Evolutionary conservation across 92 coral and sea anemone species (phyloP), one percentile per base, ranked within the genome.

Genomic region (Epizoanthus illoricatus): DNA sequence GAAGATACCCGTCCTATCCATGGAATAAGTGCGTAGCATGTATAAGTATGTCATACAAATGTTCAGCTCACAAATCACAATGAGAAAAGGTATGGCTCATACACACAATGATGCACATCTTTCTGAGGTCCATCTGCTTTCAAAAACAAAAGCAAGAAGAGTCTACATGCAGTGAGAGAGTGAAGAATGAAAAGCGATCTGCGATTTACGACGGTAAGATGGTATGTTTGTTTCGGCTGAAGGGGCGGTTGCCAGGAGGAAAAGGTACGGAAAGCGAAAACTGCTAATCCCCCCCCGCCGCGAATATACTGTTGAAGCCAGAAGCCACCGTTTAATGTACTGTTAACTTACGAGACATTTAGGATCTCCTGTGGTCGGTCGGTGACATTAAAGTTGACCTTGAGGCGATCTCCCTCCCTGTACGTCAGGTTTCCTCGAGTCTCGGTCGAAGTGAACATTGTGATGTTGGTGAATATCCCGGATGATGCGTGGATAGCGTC

Each of bases 331-430:
- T 63, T 41, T 54, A 43, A 28, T n/a, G 13, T 28, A 16, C 7
- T 28, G 41, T 21, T 15, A 7, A 19, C 94, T 90, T 90, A 90
- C 94, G 94, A 80, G 70, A 90, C 58, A 71, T 90, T 87, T 63
- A 90, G 80, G 54, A 88, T 85, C 84, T 90, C 91, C 61, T 88
- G 91, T 42, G 94, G 94, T 69, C 84, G 88, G 23, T 90, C 94
- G 24, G 81, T 66, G 74, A 90, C 84, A 58, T 90, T 85, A 73
- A 84, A 11, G 65, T 90, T 83, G 28, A 84, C 36, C 66, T 85
- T 90, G 0, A 90, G 47, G 39, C 72, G 80, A 4, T 28, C 70
- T 43, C 81, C 75, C 33, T 76, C 47, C 24, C 67, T 88, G 89
- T 88, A 90, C 33, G 91, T 88, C 65, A 90, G 20, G 65, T 90